phyloP scores from a whole-genome alignment of 2,113 vertebrate genomes.

The Oncorhynchus clarkii region DNA sequence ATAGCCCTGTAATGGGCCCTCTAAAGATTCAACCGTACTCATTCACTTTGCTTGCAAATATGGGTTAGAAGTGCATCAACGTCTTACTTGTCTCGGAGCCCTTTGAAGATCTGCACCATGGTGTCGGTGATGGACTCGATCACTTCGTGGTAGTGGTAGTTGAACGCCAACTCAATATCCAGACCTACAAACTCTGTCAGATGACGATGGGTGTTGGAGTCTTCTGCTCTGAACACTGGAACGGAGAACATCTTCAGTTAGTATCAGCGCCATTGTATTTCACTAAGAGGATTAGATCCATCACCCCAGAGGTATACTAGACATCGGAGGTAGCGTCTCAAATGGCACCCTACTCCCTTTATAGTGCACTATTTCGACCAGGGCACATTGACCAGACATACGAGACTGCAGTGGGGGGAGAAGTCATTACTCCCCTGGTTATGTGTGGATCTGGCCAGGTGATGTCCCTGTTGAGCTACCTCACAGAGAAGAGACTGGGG shows the following conservation, averaged over 20 bases:
- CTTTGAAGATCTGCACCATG: conserved; percentile 98
- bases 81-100: conserved; percentile 90
- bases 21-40: background rate
- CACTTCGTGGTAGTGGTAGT: conserved; percentile 98
- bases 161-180: conserved; percentile 99
- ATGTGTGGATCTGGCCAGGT: conserved; percentile 9
- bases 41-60: background rate
- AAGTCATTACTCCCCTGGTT: too few relatives aligned
- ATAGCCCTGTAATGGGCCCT: background rate
- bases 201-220: conserved; percentile 97
- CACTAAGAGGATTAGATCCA: too few relatives aligned
- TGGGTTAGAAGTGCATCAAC: background rate
- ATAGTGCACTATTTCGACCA: too few relatives aligned
- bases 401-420: too few relatives aligned
- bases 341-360: too few relatives aligned
- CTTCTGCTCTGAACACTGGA: conserved; percentile 95
- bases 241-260: conserved; percentile 3
- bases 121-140: conserved; percentile 95
- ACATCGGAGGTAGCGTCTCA: too few relatives aligned
- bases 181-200: conserved; percentile 97
- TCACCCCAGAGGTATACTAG: too few relatives aligned
- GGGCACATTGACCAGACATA: too few relatives aligned
- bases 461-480: conserved; percentile 49
- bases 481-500: background rate
- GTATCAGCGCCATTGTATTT: too few relatives aligned